Conservation (phyloP, 2,888 invertebrate genomes). For the Neria commutata region DNA sequence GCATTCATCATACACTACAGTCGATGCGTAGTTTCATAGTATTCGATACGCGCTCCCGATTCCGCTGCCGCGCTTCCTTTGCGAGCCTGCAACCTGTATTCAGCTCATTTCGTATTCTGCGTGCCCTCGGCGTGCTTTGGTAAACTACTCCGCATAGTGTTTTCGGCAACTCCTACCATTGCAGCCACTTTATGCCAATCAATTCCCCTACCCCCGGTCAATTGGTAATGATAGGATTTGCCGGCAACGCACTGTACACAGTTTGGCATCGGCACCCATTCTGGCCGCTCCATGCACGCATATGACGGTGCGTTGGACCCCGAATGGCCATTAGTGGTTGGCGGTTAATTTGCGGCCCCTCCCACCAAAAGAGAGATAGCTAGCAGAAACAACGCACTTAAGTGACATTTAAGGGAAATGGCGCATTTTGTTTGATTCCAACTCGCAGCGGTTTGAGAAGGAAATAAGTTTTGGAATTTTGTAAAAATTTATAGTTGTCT, state of each 20-base stretch:
- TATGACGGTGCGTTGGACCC: too few species aligned
- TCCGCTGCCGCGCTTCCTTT: too few species aligned
- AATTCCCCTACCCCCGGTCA: too few species aligned
- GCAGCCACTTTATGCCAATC: neutral
- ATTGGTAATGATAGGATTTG: neutral
- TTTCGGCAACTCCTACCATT: conserved; percentile 5
- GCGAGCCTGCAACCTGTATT: too few species aligned
- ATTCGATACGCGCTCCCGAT: neutral
- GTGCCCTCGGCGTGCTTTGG: neutral
- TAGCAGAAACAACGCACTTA: neutral
- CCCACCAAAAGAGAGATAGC: neutral
- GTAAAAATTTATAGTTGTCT: too few species aligned
- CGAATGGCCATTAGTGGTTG: too few species aligned
- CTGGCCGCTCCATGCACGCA: too few species aligned
- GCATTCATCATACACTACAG: too few species aligned
- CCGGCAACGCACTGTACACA: neutral
- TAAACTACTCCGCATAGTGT: conserved; percentile 1
- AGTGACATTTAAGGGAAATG: neutral
- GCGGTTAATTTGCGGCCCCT: neutral
- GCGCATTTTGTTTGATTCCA: too few species aligned
- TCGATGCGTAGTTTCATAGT: neutral
- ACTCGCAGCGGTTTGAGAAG: too few species aligned
- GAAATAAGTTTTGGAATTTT: too few species aligned
- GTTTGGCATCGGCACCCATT: too few species aligned
- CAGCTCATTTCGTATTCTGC: conserved; percentile 8